A percentile compares a stretch with the other conserved stretches of the same genome.
These are phyloP conservation scores for Procambarus clarkii DNA, from an alignment of 1,140 invertebrate genomes.

Conservation along the genomic window DNA sequence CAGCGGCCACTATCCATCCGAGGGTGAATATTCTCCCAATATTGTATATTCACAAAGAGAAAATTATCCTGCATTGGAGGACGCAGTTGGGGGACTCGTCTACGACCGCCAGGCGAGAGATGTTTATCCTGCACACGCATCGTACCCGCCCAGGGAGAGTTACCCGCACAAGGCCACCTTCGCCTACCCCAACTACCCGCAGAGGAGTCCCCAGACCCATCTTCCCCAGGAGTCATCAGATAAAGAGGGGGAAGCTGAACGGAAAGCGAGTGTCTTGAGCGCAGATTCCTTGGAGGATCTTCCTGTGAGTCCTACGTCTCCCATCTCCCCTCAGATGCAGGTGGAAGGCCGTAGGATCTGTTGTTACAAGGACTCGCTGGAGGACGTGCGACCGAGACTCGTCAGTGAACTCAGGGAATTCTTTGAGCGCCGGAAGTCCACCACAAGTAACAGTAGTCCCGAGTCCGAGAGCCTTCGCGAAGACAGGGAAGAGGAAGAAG, in stretches of 20 bases:
- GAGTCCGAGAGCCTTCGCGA: constrained; percentile 51
- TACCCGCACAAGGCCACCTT: constrained; percentile 25
- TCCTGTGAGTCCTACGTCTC: constrained; percentile 44
- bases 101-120: constrained; percentile 39
- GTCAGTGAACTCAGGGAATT: constrained; percentile 63
- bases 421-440: constrained; percentile 68
- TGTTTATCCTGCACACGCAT: constrained; percentile 27
- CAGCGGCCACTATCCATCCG: constrained; percentile 7
- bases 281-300: constrained; percentile 72
- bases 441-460: constrained; percentile 53
- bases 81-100: neutral
- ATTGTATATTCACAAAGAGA: constrained; percentile 49
- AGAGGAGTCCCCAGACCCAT: neutral
- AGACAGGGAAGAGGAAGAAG: constrained; percentile 35
- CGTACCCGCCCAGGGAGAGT: constrained; percentile 27
- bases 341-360: constrained; percentile 40
- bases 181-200: constrained; percentile 33
- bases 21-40: constrained; percentile 20
- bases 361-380: constrained; percentile 62
- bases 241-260: constrained; percentile 24
- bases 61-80: constrained; percentile 34
- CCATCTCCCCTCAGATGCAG: constrained; percentile 44
- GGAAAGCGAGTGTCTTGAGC: constrained; percentile 69
- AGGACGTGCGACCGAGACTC: constrained; percentile 61
- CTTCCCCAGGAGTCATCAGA: constrained; percentile 11